These are phyloP conservation scores for Steinernema feltiae DNA, from an alignment of 1,140 invertebrate genomes.

Conservation along the genomic window DNA sequence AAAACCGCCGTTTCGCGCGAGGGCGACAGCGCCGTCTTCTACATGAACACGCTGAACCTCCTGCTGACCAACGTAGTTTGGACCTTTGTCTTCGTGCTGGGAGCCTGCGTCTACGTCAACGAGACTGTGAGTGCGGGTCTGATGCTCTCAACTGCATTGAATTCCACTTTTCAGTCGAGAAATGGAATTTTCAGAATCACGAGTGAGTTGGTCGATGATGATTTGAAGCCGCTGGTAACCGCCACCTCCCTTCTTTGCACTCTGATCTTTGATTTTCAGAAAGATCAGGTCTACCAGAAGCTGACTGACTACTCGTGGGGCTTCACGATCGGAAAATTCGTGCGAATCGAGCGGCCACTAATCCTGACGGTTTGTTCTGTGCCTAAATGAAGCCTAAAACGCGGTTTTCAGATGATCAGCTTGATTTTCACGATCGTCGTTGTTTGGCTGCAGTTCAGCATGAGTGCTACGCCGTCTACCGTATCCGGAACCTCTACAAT, in stretches of 20 bases:
- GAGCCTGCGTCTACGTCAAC: background rate
- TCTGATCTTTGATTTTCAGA: background rate
- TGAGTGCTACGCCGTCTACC: background rate
- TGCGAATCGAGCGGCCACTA: background rate
- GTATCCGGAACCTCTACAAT: no score
- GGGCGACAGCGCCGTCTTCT: background rate
- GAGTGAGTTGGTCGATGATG: background rate
- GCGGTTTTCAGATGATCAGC: background rate
- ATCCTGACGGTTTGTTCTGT: background rate
- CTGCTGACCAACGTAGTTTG: background rate
- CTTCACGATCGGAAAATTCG: background rate
- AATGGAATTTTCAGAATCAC: background rate
- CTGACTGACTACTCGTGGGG: background rate
- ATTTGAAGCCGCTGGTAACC: background rate
- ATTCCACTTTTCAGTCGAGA: background rate
- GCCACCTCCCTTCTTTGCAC: background rate
- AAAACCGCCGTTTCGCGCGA: background rate
- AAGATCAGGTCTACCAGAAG: constrained; percentile 6
- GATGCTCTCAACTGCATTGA: background rate
- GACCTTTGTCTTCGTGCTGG: background rate
- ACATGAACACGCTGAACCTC: background rate
- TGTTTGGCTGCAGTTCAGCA: background rate
- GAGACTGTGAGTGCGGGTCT: background rate
- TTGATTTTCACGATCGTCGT: background rate
- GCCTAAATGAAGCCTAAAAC: background rate